Percentiles rank a stretch among this genome's conserved stretches.
Conservation (phyloP, 2,113 vertebrate genomes). For the Paracanthobrama guichenoti region DNA sequence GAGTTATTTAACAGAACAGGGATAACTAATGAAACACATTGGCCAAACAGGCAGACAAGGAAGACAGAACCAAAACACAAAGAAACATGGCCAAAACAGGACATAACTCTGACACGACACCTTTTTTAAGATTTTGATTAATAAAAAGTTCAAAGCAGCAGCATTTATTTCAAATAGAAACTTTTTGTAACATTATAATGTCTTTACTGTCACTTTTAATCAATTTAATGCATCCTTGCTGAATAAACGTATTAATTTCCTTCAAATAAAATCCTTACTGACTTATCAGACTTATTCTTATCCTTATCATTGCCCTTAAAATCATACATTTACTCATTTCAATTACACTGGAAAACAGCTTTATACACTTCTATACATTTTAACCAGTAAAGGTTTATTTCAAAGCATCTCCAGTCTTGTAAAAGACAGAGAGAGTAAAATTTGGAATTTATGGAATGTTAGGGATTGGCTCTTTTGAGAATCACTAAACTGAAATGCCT, state of each 20-base stretch:
- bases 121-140: too few species aligned
- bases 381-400: not conserved
- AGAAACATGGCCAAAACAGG: too few species aligned
- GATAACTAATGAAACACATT: too few species aligned
- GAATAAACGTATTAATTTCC: not conserved
- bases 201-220: not conserved
- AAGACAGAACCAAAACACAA: too few species aligned
- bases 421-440: not conserved
- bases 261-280: too few species aligned
- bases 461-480: not conserved
- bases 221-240: not conserved
- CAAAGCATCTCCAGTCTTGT: not conserved
- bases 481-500: constrained; percentile 48
- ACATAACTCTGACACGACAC: too few species aligned
- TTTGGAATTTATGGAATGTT: not conserved
- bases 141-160: too few species aligned
- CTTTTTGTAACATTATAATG: not conserved
- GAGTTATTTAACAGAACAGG: too few species aligned
- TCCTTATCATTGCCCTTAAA: too few species aligned
- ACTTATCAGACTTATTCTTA: too few species aligned
- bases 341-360: not conserved
- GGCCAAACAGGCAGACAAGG: too few species aligned
- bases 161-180: not conserved
- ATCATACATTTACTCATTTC: not conserved
- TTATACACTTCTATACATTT: not conserved